phyloP scores from a whole-genome alignment of 2,113 vertebrate genomes.

The Brienomyrus longianalis region DNA sequence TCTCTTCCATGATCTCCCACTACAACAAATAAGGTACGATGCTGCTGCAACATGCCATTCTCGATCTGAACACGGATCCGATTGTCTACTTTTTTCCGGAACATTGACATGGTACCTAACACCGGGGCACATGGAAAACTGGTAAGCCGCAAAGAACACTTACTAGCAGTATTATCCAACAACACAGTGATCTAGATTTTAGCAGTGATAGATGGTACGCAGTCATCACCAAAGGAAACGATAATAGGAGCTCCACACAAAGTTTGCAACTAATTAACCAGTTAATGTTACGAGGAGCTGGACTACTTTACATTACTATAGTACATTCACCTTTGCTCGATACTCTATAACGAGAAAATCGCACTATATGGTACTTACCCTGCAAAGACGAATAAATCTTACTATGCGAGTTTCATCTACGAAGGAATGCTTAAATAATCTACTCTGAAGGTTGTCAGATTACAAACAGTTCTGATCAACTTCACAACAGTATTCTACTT shows the following conservation, averaged over 20 bases:
- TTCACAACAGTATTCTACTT: neutral
- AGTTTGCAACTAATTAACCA: neutral
- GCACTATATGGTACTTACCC: neutral
- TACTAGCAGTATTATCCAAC: neutral
- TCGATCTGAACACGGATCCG: constrained; percentile 93
- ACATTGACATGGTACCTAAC: constrained; percentile 57
- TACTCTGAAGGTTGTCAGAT: neutral
- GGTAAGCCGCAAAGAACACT: neutral
- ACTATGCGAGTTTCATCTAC: neutral
- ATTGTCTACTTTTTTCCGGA: constrained; percentile 92
- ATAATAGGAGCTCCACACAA: neutral
- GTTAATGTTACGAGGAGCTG: neutral
- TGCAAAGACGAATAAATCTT: neutral
- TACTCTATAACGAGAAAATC: neutral
- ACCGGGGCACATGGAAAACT: neutral
- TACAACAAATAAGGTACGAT: constrained; percentile 80
- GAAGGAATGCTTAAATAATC: neutral
- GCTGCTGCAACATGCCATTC: constrained; percentile 78
- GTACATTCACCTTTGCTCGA: neutral
- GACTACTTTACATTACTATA: neutral
- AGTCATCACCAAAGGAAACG: neutral
- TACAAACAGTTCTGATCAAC: neutral
- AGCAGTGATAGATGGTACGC: neutral
- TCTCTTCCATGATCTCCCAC: constrained; percentile 90
- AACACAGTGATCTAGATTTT: neutral